These are phyloP conservation scores for Gymnocypris eckloni DNA, from an alignment of 2,797 vertebrate species.

Conservation along the genomic window DNA sequence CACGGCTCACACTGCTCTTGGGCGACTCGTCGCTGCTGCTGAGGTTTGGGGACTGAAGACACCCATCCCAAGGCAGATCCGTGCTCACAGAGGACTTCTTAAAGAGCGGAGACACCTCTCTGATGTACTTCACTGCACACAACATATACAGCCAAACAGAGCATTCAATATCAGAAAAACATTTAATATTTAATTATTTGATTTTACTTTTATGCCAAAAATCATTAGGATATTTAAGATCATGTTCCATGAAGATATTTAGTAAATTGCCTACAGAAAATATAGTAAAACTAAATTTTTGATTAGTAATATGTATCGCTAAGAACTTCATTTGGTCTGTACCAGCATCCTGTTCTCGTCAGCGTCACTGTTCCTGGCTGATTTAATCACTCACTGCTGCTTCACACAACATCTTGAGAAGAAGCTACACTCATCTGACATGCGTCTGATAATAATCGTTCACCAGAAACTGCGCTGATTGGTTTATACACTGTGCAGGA, in stretches of 20 bases:
- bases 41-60: slow-evolving; percentile 85
- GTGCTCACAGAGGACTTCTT: slow-evolving; percentile 92
- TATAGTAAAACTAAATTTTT: too few relatives aligned
- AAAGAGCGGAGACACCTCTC: slow-evolving; percentile 95
- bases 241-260: too few relatives aligned
- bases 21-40: slow-evolving; percentile 91
- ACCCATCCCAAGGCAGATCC: slow-evolving; percentile 91
- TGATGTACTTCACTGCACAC: slow-evolving; percentile 91
- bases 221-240: too few relatives aligned
- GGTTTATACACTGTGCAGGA: not conserved
- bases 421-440: not conserved
- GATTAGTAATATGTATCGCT: too few relatives aligned
- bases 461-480: not conserved
- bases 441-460: not conserved
- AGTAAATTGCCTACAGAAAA: too few relatives aligned
- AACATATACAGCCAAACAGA: slow-evolving; percentile 42
- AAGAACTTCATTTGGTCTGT: too few relatives aligned
- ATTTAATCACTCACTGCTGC: not conserved
- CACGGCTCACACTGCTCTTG: slow-evolving; percentile 82
- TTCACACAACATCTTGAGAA: not conserved
- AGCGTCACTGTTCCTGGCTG: not conserved
- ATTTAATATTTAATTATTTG: too few relatives aligned
- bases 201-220: too few relatives aligned
- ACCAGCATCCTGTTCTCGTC: not conserved
- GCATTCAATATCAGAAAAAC: not conserved